These are phyloP conservation scores for Drosophila persimilis DNA, from an alignment of 1,140 invertebrate genomes.

Conservation along the genomic window DNA sequence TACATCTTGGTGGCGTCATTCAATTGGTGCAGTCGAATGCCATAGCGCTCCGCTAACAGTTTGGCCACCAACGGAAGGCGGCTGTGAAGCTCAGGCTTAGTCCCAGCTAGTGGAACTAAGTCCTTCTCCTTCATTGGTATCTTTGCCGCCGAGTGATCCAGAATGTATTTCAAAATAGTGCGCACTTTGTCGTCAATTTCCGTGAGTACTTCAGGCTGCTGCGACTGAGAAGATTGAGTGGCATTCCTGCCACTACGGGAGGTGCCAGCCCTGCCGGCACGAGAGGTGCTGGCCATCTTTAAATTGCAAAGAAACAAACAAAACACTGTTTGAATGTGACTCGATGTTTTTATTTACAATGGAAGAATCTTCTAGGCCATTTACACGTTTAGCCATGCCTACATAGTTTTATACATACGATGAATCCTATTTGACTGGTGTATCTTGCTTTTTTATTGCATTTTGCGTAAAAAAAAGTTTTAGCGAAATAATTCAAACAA, in stretches of 20 bases:
- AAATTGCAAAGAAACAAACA: not conserved
- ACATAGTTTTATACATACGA: no score
- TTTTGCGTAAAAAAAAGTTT: no score
- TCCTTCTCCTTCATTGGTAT: conserved; percentile 62
- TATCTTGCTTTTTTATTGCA: no score
- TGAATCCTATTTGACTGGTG: no score
- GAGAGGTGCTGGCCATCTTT: conserved; percentile 34
- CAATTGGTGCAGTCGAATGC: conserved; percentile 36
- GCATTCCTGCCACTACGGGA: not conserved
- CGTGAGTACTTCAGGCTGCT: not conserved
- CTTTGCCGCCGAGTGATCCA: conserved; percentile 54
- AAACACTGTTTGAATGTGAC: no score
- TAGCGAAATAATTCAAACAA: no score
- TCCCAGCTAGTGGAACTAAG: conserved; percentile 18
- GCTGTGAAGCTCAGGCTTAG: conserved; percentile 20
- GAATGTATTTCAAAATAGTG: conserved; percentile 50
- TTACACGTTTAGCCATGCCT: no score
- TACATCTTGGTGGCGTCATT: conserved; percentile 37
- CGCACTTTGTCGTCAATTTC: conserved; percentile 44
- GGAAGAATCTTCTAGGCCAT: no score
- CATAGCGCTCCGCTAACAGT: conserved; percentile 38
- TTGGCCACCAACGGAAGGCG: conserved; percentile 41
- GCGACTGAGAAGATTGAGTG: conserved; percentile 7
- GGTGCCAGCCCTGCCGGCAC: conserved; percentile 9
- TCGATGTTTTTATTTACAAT: no score